Percentiles rank a stretch among this genome's conserved stretches.
Evolutionary conservation across 2,888 invertebrate genomes (phyloP).

Genomic region (Pristionchus maxplancki): DNA sequence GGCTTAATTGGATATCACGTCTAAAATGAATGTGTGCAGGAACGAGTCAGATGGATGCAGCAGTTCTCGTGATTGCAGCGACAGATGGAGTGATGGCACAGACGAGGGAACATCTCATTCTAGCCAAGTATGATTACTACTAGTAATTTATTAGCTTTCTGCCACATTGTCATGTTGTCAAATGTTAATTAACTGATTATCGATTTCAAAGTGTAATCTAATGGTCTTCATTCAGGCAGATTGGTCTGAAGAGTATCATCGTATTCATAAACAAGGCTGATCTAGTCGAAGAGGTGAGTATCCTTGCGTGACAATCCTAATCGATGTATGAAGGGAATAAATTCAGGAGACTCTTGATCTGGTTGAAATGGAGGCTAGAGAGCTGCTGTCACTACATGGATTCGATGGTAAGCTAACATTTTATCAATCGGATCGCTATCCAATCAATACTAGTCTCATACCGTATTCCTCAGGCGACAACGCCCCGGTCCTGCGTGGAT

Average conservation of each 20-base stretch:
- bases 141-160: too few relatives aligned
- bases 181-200: too few relatives aligned
- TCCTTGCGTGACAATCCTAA: conserved; percentile 80
- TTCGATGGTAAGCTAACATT: conserved; percentile 83
- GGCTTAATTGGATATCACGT: too few relatives aligned
- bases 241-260: conserved; percentile 83
- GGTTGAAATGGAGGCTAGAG: conserved; percentile 92
- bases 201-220: too few relatives aligned
- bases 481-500: conserved; percentile 87
- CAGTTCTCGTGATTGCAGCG: conserved; percentile 83
- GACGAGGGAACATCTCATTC: conserved; percentile 89
- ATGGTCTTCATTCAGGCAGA: conserved; percentile 82
- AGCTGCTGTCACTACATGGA: conserved; percentile 88
- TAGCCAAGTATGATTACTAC: conserved; percentile 82
- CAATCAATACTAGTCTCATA: not conserved
- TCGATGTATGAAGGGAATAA: not conserved
- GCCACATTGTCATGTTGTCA: too few relatives aligned
- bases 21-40: too few relatives aligned
- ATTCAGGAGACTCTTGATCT: conserved; percentile 81
- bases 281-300: conserved; percentile 83
- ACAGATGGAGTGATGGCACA: conserved; percentile 97
- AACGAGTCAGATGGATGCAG: conserved; percentile 96
- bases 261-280: conserved; percentile 95
- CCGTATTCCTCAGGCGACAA: conserved; percentile 79
- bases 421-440: not conserved